Conservation (phyloP, 2,113 vertebrate species). For the Salminus brasiliensis region DNA sequence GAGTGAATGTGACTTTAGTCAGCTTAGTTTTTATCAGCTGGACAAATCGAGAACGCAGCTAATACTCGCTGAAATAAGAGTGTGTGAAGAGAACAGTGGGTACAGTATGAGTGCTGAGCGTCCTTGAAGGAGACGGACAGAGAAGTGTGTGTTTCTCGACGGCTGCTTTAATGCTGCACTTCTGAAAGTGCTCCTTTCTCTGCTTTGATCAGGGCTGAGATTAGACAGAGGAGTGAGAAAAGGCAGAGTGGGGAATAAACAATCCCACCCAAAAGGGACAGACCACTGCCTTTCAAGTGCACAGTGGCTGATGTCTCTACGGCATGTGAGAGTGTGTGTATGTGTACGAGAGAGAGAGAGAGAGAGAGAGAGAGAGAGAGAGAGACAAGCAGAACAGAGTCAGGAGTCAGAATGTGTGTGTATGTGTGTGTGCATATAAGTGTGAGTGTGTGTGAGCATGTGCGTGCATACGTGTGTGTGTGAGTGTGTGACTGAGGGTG, state of each 20-base stretch:
- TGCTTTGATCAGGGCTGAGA: conserved; percentile 52
- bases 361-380: conserved; percentile 27
- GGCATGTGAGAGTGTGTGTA: conserved; percentile 42
- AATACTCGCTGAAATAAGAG: not conserved
- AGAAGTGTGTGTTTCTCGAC: conserved; percentile 27
- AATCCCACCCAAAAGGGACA: conserved; percentile 54
- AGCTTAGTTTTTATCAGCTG: not conserved
- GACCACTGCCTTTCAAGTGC: conserved; percentile 46
- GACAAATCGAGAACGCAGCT: not conserved
- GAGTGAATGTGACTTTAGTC: not conserved
- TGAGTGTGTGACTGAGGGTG: conserved; percentile 34
- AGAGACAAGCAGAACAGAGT: not conserved
- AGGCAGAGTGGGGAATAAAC: conserved; percentile 49
- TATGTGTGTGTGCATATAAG: conserved; percentile 15
- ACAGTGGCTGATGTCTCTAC: conserved; percentile 41
- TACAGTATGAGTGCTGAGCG: not conserved
- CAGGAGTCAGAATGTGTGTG: conserved; percentile 7
- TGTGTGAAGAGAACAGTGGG: not conserved
- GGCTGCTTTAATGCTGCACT: not conserved
- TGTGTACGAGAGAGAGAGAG: not conserved
- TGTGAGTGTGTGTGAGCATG: not conserved
- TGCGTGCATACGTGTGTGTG: conserved; percentile 12
- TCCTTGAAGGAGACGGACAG: not conserved
- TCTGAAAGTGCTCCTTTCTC: conserved; percentile 41
- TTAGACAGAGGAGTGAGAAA: conserved; percentile 52